These are phyloP conservation scores for Catostomus latipinnis DNA, from an alignment of 2,797 vertebrate genomes.

Conservation along the genomic window DNA sequence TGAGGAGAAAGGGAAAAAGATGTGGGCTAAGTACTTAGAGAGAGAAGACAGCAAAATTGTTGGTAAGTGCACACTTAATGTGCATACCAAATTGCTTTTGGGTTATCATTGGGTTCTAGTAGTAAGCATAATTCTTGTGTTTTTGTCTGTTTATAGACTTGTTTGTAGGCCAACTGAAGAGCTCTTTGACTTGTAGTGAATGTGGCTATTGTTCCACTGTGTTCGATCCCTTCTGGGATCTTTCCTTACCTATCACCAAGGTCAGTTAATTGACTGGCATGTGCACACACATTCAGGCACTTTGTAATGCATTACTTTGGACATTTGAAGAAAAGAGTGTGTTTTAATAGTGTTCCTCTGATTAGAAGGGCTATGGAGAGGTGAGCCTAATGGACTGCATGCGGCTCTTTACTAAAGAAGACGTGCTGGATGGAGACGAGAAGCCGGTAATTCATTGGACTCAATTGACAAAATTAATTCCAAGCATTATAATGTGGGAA, in stretches of 20 bases:
- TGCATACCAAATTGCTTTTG: not conserved
- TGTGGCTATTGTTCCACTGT: conserved; percentile 96
- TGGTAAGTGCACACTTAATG: conserved; percentile 76
- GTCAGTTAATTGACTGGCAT: conserved; percentile 67
- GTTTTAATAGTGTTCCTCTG: conserved; percentile 53
- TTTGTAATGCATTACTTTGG: not conserved
- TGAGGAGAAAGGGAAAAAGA: conserved; percentile 93
- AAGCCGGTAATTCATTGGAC: conserved; percentile 83
- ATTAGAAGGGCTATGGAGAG: conserved; percentile 90
- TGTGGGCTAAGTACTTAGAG: conserved; percentile 96
- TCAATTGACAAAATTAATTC: not conserved
- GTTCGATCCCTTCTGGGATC: conserved; percentile 97
- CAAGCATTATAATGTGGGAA: not conserved
- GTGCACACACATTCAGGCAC: conserved; percentile 38
- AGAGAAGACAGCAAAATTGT: conserved; percentile 95
- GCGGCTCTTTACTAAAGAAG: conserved; percentile 98
- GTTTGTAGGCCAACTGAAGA: conserved; percentile 96
- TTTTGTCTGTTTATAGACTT: conserved; percentile 78
- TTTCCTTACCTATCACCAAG: conserved; percentile 96
- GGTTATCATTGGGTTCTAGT: not conserved
- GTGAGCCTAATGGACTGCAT: conserved; percentile 96
- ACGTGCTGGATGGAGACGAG: conserved; percentile 93
- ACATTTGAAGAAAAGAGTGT: not conserved
- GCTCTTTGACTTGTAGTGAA: conserved; percentile 91
- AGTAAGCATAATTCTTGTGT: not conserved